These are phyloP conservation scores for Forficula auricularia DNA, from an alignment of 1,140 invertebrate genomes.

Conservation along the genomic window DNA sequence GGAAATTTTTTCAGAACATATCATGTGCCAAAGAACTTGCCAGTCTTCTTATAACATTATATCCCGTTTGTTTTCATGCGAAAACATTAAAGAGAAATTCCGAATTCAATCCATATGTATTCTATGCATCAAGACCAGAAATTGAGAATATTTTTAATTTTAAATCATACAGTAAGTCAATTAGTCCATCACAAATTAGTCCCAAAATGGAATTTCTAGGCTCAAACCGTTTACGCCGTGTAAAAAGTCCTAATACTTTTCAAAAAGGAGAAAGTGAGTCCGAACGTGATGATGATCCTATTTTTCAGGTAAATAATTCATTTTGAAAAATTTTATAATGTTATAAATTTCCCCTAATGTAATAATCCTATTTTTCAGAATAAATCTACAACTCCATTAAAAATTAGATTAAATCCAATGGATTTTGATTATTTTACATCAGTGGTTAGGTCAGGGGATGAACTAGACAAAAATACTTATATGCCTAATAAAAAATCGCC, in stretches of 20 bases:
- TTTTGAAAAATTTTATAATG: no score
- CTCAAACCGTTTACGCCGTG: no score
- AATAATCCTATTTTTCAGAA: slow-evolving; percentile 18
- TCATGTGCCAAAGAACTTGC: slow-evolving; percentile 39
- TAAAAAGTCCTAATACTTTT: no score
- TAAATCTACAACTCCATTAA: slow-evolving; percentile 32
- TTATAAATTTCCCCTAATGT: no score
- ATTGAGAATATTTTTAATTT: no score
- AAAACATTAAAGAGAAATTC: slow-evolving; percentile 6
- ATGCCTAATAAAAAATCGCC: slow-evolving; percentile 3
- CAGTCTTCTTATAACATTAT: slow-evolving; percentile 39
- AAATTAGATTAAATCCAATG: slow-evolving; percentile 37
- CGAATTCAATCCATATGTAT: background rate
- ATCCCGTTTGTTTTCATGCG: slow-evolving; percentile 27
- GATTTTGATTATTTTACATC: slow-evolving; percentile 46
- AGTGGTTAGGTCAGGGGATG: slow-evolving; percentile 34
- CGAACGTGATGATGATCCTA: no score
- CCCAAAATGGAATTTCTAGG: no score
- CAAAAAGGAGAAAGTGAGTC: no score
- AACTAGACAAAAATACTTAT: slow-evolving; percentile 20
- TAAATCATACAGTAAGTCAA: no score
- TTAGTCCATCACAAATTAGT: no score
- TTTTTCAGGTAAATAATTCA: no score
- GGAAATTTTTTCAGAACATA: slow-evolving; percentile 24
- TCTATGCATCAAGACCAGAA: background rate